Evolutionary conservation across 2,113 vertebrate genomes (phyloP).

Genomic region (Lagopus muta): DNA sequence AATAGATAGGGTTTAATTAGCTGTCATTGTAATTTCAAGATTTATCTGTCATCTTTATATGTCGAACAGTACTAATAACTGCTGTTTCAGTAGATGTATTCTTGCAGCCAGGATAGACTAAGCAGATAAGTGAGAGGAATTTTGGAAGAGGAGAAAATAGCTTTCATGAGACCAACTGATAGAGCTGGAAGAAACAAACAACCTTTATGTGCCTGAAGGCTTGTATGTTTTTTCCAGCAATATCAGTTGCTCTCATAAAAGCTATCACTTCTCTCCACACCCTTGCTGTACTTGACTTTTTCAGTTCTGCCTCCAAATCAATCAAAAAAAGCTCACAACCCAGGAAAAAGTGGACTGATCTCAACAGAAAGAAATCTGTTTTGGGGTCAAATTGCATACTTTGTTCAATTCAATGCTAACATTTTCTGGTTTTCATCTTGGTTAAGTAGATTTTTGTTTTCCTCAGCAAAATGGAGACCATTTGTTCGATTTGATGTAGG

Average conservation of each 20-base stretch:
- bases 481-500: not conserved
- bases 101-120: not conserved
- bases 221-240: slow-evolving; percentile 37
- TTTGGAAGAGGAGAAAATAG: slow-evolving; percentile 30
- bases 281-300: slow-evolving; percentile 37
- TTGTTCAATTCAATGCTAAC: slow-evolving; percentile 3
- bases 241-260: slow-evolving; percentile 58
- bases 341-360: slow-evolving; percentile 1
- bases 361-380: slow-evolving; percentile 36
- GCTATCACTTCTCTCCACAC: slow-evolving; percentile 49
- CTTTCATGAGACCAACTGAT: slow-evolving; percentile 50
- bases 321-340: not conserved
- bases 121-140: slow-evolving; percentile 29
- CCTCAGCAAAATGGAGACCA: not conserved
- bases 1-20: slow-evolving; percentile 26
- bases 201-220: slow-evolving; percentile 42
- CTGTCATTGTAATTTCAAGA: slow-evolving; percentile 12
- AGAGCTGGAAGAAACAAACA: slow-evolving; percentile 58
- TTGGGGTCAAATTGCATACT: slow-evolving; percentile 22
- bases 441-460: slow-evolving; percentile 6
- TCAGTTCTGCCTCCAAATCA: slow-evolving; percentile 58
- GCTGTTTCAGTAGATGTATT: slow-evolving; percentile 20
- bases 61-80: not conserved
- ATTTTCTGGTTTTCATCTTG: slow-evolving; percentile 51
- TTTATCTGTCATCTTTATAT: not conserved